phyloP scores from a whole-genome alignment of 1,140 invertebrate species.

The Monomorium pharaonis region DNA sequence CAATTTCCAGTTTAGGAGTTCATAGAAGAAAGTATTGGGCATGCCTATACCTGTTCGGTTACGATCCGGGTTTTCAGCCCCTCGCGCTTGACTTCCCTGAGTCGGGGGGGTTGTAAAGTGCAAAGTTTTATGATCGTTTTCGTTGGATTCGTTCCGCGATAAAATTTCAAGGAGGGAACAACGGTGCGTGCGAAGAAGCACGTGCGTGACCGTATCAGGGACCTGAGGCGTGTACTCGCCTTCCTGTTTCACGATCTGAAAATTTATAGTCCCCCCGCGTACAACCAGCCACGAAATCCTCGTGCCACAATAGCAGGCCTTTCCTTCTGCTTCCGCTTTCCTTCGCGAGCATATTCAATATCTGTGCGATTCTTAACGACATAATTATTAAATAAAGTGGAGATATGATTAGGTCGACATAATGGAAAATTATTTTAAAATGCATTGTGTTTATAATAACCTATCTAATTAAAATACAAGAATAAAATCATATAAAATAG shows the following conservation, averaged over 20 bases:
- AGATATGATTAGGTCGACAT: neutral
- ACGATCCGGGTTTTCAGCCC: neutral
- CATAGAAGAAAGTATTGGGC: neutral
- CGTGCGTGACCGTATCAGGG: conserved; percentile 57
- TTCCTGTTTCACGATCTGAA: conserved; percentile 59
- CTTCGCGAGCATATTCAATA: conserved; percentile 24
- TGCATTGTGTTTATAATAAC: neutral
- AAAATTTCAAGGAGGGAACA: conserved; percentile 55
- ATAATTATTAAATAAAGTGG: neutral
- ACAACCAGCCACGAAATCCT: conserved; percentile 37
- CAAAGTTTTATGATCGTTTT: conserved; percentile 61
- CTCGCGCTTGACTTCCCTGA: conserved; percentile 38
- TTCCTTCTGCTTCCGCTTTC: conserved; percentile 12
- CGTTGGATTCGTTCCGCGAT: conserved; percentile 62
- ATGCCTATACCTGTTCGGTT: conserved; percentile 22
- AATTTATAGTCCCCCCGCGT: conserved; percentile 48
- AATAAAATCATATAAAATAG: neutral
- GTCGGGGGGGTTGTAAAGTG: conserved; percentile 54
- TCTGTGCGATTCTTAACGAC: neutral
- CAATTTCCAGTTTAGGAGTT: conserved; percentile 26
- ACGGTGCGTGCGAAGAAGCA: conserved; percentile 45
- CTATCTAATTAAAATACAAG: neutral
- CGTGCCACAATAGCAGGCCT: conserved; percentile 15
- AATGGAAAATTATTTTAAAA: neutral
- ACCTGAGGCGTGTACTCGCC: conserved; percentile 51